Conservation (phyloP, 2,888 invertebrate species). For the Cephus sareptanus region DNA sequence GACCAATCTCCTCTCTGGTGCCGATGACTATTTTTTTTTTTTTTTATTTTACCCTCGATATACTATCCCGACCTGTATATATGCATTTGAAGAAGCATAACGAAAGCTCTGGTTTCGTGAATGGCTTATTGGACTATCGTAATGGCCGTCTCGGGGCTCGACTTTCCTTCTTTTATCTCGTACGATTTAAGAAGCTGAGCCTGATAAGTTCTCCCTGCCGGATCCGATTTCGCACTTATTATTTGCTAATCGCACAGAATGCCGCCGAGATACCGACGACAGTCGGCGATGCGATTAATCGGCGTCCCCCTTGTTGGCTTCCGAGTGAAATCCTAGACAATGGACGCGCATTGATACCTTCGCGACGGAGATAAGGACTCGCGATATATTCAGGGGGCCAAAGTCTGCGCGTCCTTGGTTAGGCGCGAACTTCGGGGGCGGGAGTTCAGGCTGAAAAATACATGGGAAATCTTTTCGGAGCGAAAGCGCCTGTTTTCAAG, state of each 20-base stretch:
- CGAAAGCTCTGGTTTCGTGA: too few relatives aligned
- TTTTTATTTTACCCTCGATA: not conserved
- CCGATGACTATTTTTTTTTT: too few relatives aligned
- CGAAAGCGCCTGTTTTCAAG: not conserved
- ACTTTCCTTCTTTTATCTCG: conserved; percentile 25
- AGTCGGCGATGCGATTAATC: too few relatives aligned
- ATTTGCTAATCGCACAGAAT: conserved; percentile 43
- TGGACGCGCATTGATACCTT: not conserved
- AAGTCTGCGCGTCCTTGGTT: conserved; percentile 8
- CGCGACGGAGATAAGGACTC: not conserved
- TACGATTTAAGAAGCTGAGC: conserved; percentile 3
- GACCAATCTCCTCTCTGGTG: not conserved
- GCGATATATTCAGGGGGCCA: conserved; percentile 18
- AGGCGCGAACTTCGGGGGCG: not conserved
- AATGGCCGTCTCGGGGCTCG: conserved; percentile 19
- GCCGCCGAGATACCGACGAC: not conserved
- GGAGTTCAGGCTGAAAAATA: not conserved
- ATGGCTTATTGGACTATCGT: conserved; percentile 1
- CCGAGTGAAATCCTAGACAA: not conserved
- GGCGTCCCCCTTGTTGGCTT: too few relatives aligned
- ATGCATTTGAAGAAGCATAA: too few relatives aligned
- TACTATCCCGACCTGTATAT: too few relatives aligned
- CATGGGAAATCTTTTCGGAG: not conserved
- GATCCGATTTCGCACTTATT: conserved; percentile 22
- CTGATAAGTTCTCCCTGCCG: too few relatives aligned